phyloP scores from a whole-genome alignment of 2,797 vertebrate genomes.

The Crocodylus rhombifer region DNA sequence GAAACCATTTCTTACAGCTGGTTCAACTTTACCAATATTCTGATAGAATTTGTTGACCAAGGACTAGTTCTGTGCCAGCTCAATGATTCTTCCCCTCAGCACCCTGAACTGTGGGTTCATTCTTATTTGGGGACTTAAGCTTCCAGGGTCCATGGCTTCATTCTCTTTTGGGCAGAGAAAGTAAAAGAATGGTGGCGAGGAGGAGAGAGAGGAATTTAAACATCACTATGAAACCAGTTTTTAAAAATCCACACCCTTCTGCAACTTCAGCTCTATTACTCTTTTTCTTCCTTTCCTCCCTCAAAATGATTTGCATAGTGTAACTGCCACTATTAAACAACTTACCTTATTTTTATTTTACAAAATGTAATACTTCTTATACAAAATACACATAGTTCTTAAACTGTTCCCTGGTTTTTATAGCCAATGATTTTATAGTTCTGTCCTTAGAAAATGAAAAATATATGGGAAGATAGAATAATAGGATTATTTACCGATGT shows the following conservation, averaged over 20 bases:
- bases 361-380: background rate
- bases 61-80: background rate
- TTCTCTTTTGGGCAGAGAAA: background rate
- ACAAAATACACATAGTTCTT: background rate
- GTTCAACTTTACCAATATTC: background rate
- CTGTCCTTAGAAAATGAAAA: slow-evolving; percentile 2
- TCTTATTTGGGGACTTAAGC: background rate
- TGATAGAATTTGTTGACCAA: background rate
- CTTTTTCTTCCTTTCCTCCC: slow-evolving; percentile 3
- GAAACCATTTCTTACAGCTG: background rate
- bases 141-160: background rate
- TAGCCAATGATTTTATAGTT: background rate
- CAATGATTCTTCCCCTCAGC: background rate
- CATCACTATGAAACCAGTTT: background rate
- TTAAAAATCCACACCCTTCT: background rate
- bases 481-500: background rate
- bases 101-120: background rate
- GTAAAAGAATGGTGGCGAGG: background rate
- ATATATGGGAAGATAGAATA: background rate
- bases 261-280: background rate
- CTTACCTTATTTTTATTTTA: background rate
- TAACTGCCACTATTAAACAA: background rate
- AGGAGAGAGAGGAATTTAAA: background rate
- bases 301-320: background rate
- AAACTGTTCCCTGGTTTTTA: background rate